Percentiles rank a stretch among this genome's conserved stretches.
phyloP scores from a whole-genome alignment of 2,888 invertebrate species.

The Caenorhabditis auriculariae region DNA sequence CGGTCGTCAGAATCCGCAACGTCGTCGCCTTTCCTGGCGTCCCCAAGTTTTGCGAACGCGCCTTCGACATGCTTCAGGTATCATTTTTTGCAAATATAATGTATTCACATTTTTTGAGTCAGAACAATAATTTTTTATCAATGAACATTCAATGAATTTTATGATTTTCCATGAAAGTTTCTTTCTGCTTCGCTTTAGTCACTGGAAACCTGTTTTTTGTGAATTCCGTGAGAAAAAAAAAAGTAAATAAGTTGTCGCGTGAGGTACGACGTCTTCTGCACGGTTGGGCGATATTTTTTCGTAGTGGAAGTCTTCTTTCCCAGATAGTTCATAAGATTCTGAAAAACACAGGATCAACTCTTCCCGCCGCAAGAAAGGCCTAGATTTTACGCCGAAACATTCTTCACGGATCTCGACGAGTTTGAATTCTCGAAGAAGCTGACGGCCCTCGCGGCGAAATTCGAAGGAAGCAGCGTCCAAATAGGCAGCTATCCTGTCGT shows the following conservation, averaged over 20 bases:
- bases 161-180: no score
- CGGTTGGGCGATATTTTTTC: no score
- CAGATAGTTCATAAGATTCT: no score
- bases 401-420: slow-evolving; percentile 65
- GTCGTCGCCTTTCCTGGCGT: slow-evolving; percentile 77
- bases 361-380: slow-evolving; percentile 47
- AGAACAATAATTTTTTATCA: no score
- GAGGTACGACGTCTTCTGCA: no score
- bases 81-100: no score
- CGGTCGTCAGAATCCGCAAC: slow-evolving; percentile 66
- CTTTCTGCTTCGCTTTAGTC: not conserved
- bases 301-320: no score
- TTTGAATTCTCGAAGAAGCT: slow-evolving; percentile 66
- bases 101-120: not conserved
- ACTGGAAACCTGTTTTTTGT: not conserved
- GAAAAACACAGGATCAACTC: slow-evolving; percentile 37
- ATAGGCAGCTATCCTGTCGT: slow-evolving; percentile 72
- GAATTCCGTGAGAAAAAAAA: not conserved
- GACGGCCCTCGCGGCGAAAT: slow-evolving; percentile 66
- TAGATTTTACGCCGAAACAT: slow-evolving; percentile 41
- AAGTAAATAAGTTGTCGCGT: no score
- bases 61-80: slow-evolving; percentile 65
- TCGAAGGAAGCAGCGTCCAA: slow-evolving; percentile 65
- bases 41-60: slow-evolving; percentile 69
- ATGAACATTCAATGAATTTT: no score